Percentiles rank a stretch among this genome's conserved stretches.
These are phyloP conservation scores for Oncorhynchus clarkii DNA, from an alignment of 2,113 vertebrate species.

Conservation along the genomic window DNA sequence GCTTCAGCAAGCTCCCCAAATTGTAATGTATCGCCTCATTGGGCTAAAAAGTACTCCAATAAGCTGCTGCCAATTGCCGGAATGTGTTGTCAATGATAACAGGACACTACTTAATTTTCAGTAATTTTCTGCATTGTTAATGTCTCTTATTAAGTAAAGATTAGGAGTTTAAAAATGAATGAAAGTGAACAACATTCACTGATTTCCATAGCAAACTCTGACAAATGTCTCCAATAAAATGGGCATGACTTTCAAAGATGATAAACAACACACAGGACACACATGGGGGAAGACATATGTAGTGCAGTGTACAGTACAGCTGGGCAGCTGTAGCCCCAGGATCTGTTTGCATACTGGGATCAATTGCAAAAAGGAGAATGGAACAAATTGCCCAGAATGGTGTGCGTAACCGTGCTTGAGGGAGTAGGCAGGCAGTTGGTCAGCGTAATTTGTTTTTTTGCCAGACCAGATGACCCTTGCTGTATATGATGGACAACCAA, in stretches of 20 bases:
- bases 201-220: too few relatives aligned
- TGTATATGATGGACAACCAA: constrained; percentile 51
- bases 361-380: constrained; percentile 64
- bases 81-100: constrained; percentile 26
- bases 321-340: constrained; percentile 40
- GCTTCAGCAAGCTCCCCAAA: constrained; percentile 9
- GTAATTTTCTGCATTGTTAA: constrained; percentile 6
- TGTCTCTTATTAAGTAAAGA: background rate
- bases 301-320: constrained; percentile 26
- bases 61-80: constrained; percentile 43
- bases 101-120: constrained; percentile 14
- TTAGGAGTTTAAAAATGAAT: constrained; percentile 6
- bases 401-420: constrained; percentile 37
- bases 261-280: too few relatives aligned
- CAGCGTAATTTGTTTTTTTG: constrained; percentile 60
- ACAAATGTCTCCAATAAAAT: too few relatives aligned
- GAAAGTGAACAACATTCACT: background rate
- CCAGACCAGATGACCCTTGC: constrained; percentile 50
- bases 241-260: too few relatives aligned
- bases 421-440: constrained; percentile 56
- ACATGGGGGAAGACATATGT: background rate
- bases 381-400: constrained; percentile 67
- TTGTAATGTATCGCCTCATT: constrained; percentile 55
- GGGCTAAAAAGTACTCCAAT: constrained; percentile 49
- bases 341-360: constrained; percentile 59